Percentiles rank a stretch among this genome's conserved stretches.
phyloP scores from a whole-genome alignment of 2,888 invertebrate genomes.

The Caenorhabditis sp. region DNA sequence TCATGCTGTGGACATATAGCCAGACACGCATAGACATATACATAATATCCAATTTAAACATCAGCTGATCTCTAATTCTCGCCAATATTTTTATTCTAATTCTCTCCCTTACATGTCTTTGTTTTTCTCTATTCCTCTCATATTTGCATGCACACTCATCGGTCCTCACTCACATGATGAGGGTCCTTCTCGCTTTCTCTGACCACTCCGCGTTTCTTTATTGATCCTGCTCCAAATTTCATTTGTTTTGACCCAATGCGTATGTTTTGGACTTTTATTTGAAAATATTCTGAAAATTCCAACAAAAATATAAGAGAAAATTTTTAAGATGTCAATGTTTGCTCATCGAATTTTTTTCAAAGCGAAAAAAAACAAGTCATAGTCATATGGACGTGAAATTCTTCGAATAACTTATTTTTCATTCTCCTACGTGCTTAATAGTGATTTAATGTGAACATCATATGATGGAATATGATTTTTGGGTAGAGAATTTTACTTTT shows the following conservation, averaged over 20 bases:
- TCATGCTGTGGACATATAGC: not conserved
- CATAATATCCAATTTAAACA: not conserved
- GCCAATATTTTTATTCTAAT: not conserved
- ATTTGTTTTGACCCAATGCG: conserved; percentile 11
- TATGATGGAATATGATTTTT: not conserved
- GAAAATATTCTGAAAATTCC: too few relatives aligned
- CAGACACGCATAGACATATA: not conserved
- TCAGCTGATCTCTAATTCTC: not conserved
- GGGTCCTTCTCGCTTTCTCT: conserved; percentile 8
- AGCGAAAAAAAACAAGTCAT: too few relatives aligned
- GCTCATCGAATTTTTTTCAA: too few relatives aligned
- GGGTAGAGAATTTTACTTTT: not conserved
- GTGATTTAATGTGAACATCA: not conserved
- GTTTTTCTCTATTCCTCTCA: not conserved
- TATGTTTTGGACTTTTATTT: not conserved
- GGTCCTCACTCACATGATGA: conserved; percentile 8
- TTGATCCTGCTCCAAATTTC: conserved; percentile 10
- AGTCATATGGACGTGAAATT: too few relatives aligned
- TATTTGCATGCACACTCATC: conserved; percentile 4
- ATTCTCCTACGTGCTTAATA: too few relatives aligned
- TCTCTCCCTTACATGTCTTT: not conserved
- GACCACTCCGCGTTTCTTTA: conserved; percentile 10
- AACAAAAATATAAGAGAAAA: too few relatives aligned
- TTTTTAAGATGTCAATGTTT: too few relatives aligned
- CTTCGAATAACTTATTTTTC: too few relatives aligned